Conservation (phyloP, 2,113 vertebrate genomes). For the Hemichromis elongatus region DNA sequence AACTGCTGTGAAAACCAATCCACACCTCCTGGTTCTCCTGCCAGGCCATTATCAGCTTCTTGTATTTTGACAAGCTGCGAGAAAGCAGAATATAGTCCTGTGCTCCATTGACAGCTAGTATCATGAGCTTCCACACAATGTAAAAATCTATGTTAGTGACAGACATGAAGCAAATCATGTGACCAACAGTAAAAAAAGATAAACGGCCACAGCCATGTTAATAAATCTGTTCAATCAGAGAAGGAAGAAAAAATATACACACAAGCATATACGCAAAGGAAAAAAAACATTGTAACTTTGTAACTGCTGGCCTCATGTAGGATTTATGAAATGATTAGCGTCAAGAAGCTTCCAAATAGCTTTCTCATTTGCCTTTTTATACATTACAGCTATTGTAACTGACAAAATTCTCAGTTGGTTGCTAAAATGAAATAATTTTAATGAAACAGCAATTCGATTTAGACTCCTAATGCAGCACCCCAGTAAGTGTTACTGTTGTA, state of each 20-base stretch:
- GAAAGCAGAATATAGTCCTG: conserved; percentile 5
- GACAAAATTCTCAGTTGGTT: background rate
- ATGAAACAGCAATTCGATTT: background rate
- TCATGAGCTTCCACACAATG: background rate
- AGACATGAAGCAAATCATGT: background rate
- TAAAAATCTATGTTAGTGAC: conserved; percentile 4
- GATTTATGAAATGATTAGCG: background rate
- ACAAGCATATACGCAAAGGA: background rate
- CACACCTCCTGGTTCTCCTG: conserved; percentile 22
- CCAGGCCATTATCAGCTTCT: conserved; percentile 40
- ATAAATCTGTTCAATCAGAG: background rate
- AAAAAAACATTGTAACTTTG: background rate
- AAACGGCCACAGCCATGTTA: background rate
- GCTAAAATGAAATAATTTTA: background rate
- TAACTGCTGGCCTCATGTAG: background rate
- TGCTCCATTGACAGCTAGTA: background rate
- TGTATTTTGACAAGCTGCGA: conserved; percentile 40
- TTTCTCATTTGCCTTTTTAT: background rate
- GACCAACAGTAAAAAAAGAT: background rate
- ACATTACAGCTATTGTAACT: background rate
- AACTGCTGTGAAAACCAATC: conserved; percentile 55
- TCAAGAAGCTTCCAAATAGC: background rate
- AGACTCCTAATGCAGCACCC: background rate
- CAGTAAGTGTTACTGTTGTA: background rate
- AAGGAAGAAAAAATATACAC: background rate